Base-by-base conservation (phyloP, 1,140 invertebrate genomes). In the Macrobrachium rosenbergii region DNA sequence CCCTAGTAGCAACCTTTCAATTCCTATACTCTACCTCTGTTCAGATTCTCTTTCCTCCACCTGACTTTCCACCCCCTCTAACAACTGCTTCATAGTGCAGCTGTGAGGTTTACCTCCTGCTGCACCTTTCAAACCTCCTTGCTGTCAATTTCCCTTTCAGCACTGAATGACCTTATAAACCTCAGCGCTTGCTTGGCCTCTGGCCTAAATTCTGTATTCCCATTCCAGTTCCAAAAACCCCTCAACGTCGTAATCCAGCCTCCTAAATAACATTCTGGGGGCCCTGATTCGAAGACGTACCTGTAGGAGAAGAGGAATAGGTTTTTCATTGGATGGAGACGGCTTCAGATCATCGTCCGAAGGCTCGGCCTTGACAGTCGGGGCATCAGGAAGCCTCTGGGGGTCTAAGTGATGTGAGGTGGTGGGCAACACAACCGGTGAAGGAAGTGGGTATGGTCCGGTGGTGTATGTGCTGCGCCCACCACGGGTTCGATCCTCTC, bases 381-480 rank as follows among this genome's bases (percentile, higher is more conserved):
- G 21, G 60, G 64, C 73, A 77, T 85, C 80, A 59, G 77, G 75
- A 69, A 88, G 63, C 75, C 87, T 88, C 59, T 81, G 82, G 6
- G 64, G 87, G 60, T 88, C 87, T 28, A 88, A 63, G 64, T 86
- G 86, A 62, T 88, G 72, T 28, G 67, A 62, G 82, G 89, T 67
- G 79, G 89, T 86, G 83, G 89, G 89, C 78, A 64, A 80, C 92
- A 78, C 95, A 94, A 73, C 96, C 96, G 90, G 72, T 14, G 91
- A 85, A 21, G 91, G 91, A 83, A 98, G 92, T 21, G 96, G 96
- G 90, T 97, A 98, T 59, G 96, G 97, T 21, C 79, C 84, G 92
- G 97, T 98, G 90, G 98, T 97, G 92, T 99, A 99, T 17, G 97
- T 98, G 89, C 97, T 98, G 84, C 98, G 94, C 37, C 98, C 98